Evolutionary conservation across 2,888 invertebrate species (phyloP), one percentile per base, ranked within the genome.

Genomic region (Cyclophora albipunctata): DNA sequence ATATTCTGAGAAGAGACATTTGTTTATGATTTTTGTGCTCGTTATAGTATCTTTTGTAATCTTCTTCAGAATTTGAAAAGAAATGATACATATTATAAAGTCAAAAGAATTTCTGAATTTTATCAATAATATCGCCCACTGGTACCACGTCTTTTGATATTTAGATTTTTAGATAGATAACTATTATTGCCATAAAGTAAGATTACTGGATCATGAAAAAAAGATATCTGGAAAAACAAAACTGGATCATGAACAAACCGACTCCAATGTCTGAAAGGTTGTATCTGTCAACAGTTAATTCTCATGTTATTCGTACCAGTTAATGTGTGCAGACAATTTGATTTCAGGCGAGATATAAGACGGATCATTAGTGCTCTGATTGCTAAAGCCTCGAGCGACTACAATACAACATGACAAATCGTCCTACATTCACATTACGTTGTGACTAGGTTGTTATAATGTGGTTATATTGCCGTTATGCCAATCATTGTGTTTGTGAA

Each of bases 301-400:
- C 45, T 37, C 47, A 33, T 53, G 50, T 52, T 51, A 52, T 47
- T 47, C 51, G 33, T 42, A 43, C 33, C 43, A 46, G 54, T 52
- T 51, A 56, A 59, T 63, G 59, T 69, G 20, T 34, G 58, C 54
- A 62, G 62, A 62, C 66, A 69, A 71, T 72, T 70, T 69, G 65
- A 74, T 76, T 75, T 63, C 68, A 72, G 61, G 59, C 60, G 55
- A 67, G 67, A 69, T 72, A 66, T 70, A 69, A 71, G 69, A 69
- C 59, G 72, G 67, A 69, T 75, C 73, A 76, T 81, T 81, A 78
- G 69, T 53, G 60, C 53, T 60, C 63, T 59, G 64, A 60, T 69
- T 64, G 58, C 65, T 59, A 66, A 66, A 67, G 62, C 62, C 63
- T 63, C 64, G 64, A 69, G 59, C 56, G 59, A 59, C 52, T 61